Conservation (phyloP, 2,888 invertebrate genomes). For the Agapetus fuscipes region DNA sequence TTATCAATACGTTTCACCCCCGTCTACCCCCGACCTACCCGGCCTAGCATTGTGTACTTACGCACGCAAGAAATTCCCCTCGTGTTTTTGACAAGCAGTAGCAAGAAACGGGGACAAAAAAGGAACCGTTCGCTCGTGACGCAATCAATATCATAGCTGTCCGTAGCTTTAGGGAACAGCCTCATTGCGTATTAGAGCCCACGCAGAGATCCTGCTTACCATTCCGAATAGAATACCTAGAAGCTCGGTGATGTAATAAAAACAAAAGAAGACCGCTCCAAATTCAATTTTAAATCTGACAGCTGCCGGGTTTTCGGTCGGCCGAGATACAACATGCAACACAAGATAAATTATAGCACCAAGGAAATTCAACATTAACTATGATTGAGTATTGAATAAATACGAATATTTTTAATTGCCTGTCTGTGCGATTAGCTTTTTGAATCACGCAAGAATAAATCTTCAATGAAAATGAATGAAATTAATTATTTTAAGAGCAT, state of each 20-base stretch:
- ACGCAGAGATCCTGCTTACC: no score
- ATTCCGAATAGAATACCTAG: background rate
- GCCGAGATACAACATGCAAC: conserved; percentile 14
- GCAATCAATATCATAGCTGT: conserved; percentile 9
- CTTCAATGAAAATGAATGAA: background rate
- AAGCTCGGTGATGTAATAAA: conserved; percentile 8
- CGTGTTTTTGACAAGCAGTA: conserved; percentile 16
- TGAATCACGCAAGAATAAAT: conserved; percentile 8
- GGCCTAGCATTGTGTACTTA: conserved; percentile 8
- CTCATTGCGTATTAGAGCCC: conserved; percentile 7
- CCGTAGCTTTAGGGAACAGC: background rate
- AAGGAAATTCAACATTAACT: conserved; percentile 4
- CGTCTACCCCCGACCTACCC: conserved; percentile 2
- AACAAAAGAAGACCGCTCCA: conserved; percentile 14
- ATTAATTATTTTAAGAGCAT: background rate
- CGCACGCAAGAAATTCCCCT: conserved; percentile 19
- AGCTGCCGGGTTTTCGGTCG: conserved; percentile 14
- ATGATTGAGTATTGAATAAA: conserved; percentile 12
- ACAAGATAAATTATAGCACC: conserved; percentile 8
- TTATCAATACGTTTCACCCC: conserved; percentile 14
- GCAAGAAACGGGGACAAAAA: conserved; percentile 10
- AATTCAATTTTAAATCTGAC: conserved; percentile 15
- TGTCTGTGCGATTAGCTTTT: conserved; percentile 8
- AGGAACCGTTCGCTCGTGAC: conserved; percentile 14
- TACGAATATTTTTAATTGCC: conserved; percentile 8